Conservation (phyloP, 1,140 invertebrate genomes). For the Oncopeltus fasciatus region DNA sequence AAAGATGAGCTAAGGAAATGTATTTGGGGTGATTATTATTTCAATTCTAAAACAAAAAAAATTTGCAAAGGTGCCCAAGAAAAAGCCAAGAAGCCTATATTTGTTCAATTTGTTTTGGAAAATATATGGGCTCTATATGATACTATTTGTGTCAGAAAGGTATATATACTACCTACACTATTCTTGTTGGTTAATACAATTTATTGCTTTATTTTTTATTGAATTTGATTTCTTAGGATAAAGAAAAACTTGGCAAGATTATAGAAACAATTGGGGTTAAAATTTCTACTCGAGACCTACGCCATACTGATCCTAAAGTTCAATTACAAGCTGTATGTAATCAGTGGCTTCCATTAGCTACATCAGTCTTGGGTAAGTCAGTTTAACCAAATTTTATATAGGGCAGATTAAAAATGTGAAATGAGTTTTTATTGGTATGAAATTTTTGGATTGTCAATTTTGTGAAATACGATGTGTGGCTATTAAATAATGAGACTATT, state of each 20-base stretch:
- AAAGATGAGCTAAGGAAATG: conserved; percentile 40
- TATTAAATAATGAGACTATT: no score
- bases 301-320: conserved; percentile 58
- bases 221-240: conserved; percentile 40
- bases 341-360: conserved; percentile 80
- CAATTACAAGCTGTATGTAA: conserved; percentile 67
- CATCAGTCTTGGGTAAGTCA: conserved; percentile 55
- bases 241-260: conserved; percentile 64
- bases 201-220: neutral
- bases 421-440: no score
- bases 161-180: conserved; percentile 16
- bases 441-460: no score
- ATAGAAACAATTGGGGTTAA: conserved; percentile 68
- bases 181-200: neutral
- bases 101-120: conserved; percentile 89
- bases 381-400: no score
- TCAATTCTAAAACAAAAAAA: conserved; percentile 73
- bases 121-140: conserved; percentile 90
- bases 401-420: no score
- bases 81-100: conserved; percentile 89
- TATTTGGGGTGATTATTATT: conserved; percentile 92
- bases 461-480: no score
- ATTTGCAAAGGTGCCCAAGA: conserved; percentile 83
- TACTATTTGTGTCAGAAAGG: conserved; percentile 52
- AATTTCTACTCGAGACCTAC: conserved; percentile 58